Base-by-base conservation (phyloP, 1,140 invertebrate genomes). In the Bradynema listronoti region DNA sequence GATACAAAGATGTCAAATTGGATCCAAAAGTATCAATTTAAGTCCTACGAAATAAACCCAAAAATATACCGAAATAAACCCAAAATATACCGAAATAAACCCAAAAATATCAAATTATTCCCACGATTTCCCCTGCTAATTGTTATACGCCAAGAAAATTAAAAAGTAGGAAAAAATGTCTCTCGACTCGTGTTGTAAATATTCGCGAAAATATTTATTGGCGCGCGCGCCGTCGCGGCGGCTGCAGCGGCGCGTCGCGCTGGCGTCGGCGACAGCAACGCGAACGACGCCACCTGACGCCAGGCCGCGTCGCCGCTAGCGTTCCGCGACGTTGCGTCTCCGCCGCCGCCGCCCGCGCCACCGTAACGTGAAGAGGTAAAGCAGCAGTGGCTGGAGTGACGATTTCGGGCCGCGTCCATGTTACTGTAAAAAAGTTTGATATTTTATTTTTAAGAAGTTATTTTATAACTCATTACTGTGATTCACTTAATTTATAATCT, bases 201-300 rank as follows among this genome's bases (percentile, higher is more conserved):
- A 42, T 69, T 67, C 7, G 45, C 47, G 54, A 67, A 67, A 11
- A 67, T 33, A 32, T 64, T 67, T 42, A n/a, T n/a, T n/a, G n/a
- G n/a, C n/a, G n/a, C n/a, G n/a, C n/a, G n/a, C n/a, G n/a, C n/a
- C n/a, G n/a, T 68, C 65, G 24, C 59, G 47, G 19, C 59, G n/a
- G 58, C 27, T 0, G 30, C 22, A 24, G 52, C 56, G 22, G 69
- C 32, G 16, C 69, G 70, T 2, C 68, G 61, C 6, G 29, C 32
- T 2, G 69, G 66, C 49, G 68, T 69, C n/a, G 68, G 66, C 14
- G 58, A 65, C 11, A 72, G 14, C 9, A 70, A 36, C 14, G 68
- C 67, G n/a, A 63, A 41, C 11, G 61, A 42, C 2, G 54, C 49
- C 5, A 30, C 59, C 24, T 51, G 64, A 9, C 68, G 68, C 69